Conservation (phyloP, 2,797 vertebrate species). For the Amazona finschi region DNA sequence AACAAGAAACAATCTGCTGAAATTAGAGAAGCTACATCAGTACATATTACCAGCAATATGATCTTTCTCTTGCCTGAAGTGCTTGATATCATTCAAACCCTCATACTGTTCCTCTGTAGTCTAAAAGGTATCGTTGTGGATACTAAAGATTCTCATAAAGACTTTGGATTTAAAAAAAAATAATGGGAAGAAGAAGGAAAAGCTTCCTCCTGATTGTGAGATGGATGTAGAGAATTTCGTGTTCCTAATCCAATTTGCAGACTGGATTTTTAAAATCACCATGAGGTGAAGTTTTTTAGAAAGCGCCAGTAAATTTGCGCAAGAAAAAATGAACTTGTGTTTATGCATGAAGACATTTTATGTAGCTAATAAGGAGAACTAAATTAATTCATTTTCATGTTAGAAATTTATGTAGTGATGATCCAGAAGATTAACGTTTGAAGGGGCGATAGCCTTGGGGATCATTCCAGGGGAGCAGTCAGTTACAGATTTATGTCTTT, state of each 20-base stretch:
- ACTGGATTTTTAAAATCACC: neutral
- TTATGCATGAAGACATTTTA: neutral
- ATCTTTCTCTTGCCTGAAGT: conserved; percentile 6
- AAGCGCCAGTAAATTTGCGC: neutral
- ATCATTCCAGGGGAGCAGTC: neutral
- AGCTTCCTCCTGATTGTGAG: neutral
- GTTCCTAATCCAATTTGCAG: neutral
- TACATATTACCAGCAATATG: neutral
- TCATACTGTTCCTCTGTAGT: neutral
- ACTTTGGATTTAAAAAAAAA: neutral
- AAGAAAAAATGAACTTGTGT: neutral
- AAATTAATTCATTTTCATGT: neutral
- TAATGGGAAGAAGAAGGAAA: neutral
- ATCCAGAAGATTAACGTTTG: neutral
- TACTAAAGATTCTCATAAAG: neutral
- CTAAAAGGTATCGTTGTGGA: neutral
- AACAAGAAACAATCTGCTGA: neutral
- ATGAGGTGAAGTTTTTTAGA: neutral
- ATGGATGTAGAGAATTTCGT: neutral
- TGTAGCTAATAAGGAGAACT: neutral
- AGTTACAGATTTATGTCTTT: neutral
- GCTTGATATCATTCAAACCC: neutral
- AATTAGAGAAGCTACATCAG: neutral
- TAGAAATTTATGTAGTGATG: neutral
- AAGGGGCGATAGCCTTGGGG: neutral